These are phyloP conservation scores for Brachionus rubens DNA, from an alignment of 1,140 invertebrate genomes.

Conservation along the genomic window DNA sequence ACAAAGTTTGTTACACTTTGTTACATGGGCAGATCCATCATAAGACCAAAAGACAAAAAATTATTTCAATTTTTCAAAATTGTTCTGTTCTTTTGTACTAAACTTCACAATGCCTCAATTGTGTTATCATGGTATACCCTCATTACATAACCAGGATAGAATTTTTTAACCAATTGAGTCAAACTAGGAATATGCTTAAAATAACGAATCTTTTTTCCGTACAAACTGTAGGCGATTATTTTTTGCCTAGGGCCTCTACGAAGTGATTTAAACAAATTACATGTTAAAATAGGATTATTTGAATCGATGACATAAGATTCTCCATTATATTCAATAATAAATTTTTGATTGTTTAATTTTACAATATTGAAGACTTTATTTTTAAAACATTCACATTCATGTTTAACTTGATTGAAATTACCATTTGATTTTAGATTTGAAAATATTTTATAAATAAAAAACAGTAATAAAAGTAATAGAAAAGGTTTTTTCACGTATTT, in stretches of 20 bases:
- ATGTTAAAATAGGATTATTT: neutral
- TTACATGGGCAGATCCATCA: too few relatives aligned
- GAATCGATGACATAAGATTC: neutral
- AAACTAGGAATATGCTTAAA: neutral
- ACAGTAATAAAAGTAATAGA: too few relatives aligned
- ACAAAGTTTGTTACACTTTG: too few relatives aligned
- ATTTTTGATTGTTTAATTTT: neutral
- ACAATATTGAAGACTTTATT: neutral
- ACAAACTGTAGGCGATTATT: neutral
- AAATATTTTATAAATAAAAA: too few relatives aligned
- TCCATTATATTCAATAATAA: neutral
- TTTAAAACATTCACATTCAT: conserved; percentile 7
- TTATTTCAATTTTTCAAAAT: too few relatives aligned
- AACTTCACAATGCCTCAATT: too few relatives aligned
- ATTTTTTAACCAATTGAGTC: neutral
- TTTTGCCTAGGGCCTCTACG: neutral
- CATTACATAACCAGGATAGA: neutral
- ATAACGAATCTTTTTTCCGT: neutral
- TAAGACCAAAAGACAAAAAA: too few relatives aligned
- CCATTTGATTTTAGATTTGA: too few relatives aligned
- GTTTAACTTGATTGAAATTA: too few relatives aligned
- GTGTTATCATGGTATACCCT: conserved; percentile 21
- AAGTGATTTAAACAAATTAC: conserved; percentile 4
- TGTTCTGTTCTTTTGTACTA: too few relatives aligned
- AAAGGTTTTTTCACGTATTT: too few relatives aligned